Evolutionary conservation across 2,113 vertebrate species (phyloP).

Genomic region (Sander lucioperca): DNA sequence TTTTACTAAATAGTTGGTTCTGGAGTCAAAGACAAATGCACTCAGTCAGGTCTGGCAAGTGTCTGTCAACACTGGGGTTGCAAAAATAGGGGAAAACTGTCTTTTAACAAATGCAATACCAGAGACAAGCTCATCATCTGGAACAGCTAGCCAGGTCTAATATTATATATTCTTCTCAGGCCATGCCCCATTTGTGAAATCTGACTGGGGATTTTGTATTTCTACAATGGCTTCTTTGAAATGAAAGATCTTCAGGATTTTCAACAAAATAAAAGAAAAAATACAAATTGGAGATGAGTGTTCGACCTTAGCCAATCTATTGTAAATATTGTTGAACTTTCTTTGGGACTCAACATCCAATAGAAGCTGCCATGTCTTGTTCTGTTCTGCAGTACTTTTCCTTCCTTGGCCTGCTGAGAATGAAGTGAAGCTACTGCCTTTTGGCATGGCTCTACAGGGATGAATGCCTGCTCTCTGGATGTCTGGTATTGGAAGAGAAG

Average conservation of each 20-base stretch:
- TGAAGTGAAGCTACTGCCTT: conserved; percentile 58
- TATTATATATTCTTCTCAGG: conserved; percentile 15
- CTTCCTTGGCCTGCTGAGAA: conserved; percentile 50
- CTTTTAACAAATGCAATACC: conserved; percentile 14
- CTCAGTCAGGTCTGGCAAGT: conserved; percentile 10
- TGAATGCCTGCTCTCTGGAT: conserved; percentile 51
- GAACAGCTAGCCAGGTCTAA: conserved; percentile 1
- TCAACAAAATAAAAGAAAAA: not conserved
- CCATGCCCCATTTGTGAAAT: conserved; percentile 16
- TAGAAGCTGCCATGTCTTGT: conserved; percentile 52
- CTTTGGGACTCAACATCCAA: conserved; percentile 28
- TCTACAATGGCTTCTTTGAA: conserved; percentile 23
- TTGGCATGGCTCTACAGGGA: conserved; percentile 30
- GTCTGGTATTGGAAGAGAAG: conserved; percentile 46
- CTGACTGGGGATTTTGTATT: conserved; percentile 21
- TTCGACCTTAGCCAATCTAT: not conserved
- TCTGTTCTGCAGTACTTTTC: conserved; percentile 51
- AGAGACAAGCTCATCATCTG: conserved; percentile 13
- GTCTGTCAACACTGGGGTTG: conserved; percentile 13
- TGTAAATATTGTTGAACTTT: conserved; percentile 26
- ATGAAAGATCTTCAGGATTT: not conserved
- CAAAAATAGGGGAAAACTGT: not conserved
- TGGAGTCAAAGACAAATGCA: not conserved
- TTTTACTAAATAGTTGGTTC: conserved; percentile 13
- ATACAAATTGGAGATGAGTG: conserved; percentile 31